phyloP scores from a whole-genome alignment of 2,888 invertebrate species.

The Ophion slaviceki region DNA sequence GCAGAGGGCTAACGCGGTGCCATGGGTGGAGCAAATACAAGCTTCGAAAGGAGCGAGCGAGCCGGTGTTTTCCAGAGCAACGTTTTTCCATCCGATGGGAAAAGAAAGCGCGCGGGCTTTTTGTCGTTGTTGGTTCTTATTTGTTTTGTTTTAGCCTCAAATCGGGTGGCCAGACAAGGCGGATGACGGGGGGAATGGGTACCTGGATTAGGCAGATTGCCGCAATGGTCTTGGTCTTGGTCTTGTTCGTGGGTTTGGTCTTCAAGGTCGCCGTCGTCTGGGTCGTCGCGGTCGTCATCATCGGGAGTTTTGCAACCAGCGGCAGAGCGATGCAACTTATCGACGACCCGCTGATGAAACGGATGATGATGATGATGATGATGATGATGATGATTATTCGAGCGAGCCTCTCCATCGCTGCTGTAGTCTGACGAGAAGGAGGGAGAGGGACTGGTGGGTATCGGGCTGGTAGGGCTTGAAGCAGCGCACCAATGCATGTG shows the following conservation, averaged over 20 bases:
- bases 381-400: constrained; percentile 58
- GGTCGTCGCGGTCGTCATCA: constrained; percentile 70
- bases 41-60: neutral
- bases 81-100: constrained; percentile 43
- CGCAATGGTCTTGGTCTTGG: constrained; percentile 79
- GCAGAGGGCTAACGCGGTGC: too few species aligned
- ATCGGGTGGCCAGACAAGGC: constrained; percentile 65
- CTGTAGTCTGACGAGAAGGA: constrained; percentile 79
- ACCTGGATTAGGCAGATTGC: constrained; percentile 83
- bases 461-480: constrained; percentile 76
- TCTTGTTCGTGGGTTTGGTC: constrained; percentile 75
- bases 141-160: constrained; percentile 42
- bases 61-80: constrained; percentile 58
- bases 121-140: neutral
- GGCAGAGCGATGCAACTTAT: constrained; percentile 63
- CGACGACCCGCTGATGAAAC: constrained; percentile 65
- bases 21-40: neutral
- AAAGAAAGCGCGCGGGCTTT: constrained; percentile 1
- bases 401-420: constrained; percentile 77
- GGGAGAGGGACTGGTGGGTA: constrained; percentile 78
- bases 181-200: constrained; percentile 77
- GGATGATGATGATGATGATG: constrained; percentile 60
- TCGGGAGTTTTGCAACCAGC: constrained; percentile 72
- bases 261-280: constrained; percentile 69
- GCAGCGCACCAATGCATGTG: constrained; percentile 82